Conservation (phyloP, 2,113 vertebrate species). For the Otolemur garnettii region DNA sequence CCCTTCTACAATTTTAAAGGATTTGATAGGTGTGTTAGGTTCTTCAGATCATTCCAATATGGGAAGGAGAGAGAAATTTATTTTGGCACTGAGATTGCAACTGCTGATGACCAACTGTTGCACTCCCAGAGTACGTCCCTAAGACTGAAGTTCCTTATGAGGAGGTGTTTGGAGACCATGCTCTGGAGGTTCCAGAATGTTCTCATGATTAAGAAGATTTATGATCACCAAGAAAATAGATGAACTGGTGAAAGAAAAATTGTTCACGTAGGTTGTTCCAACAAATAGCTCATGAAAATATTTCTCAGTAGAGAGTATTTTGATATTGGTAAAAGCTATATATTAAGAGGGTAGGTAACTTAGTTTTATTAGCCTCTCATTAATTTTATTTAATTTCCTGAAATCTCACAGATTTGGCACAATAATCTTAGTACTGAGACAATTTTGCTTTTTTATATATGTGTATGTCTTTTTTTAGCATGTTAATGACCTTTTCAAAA, state of each 20-base stretch:
- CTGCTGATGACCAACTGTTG: no score
- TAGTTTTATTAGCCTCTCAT: neutral
- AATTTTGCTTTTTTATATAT: neutral
- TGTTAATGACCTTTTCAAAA: neutral
- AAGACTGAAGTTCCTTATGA: neutral
- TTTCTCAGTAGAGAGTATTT: neutral
- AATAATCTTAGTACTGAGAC: neutral
- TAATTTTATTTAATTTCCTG: neutral
- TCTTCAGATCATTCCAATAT: neutral
- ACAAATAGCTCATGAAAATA: neutral
- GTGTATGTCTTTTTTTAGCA: neutral
- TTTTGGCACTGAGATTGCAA: neutral
- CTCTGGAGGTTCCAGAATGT: neutral
- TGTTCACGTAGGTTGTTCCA: neutral
- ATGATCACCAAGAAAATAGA: neutral
- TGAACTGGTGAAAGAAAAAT: neutral
- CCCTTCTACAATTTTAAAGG: neutral
- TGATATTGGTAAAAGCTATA: neutral
- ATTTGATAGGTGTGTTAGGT: neutral
- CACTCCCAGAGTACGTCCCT: neutral
- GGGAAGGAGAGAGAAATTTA: neutral
- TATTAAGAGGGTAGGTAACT: neutral
- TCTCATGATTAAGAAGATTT: neutral
- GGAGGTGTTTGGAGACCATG: neutral
- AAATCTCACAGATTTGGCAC: neutral